These are phyloP conservation scores for Girardinus metallicus DNA, from an alignment of 2,797 vertebrate genomes.

Conservation along the genomic window DNA sequence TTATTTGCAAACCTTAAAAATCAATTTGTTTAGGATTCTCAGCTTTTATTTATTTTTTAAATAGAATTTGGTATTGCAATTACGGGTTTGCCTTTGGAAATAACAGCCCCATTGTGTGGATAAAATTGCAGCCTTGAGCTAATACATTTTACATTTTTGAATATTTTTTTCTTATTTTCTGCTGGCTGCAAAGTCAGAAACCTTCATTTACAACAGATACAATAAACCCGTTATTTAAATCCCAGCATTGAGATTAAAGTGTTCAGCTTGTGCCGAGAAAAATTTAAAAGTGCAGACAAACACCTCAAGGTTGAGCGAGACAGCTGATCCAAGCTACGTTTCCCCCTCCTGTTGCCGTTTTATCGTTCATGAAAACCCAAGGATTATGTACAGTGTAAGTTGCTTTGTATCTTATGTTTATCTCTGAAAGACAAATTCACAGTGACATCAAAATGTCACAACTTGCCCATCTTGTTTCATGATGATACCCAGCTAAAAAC, in stretches of 20 bases:
- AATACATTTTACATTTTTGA: slow-evolving; percentile 22
- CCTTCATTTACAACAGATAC: slow-evolving; percentile 45
- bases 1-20: slow-evolving; percentile 81
- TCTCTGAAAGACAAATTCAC: slow-evolving; percentile 84
- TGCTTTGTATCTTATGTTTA: slow-evolving; percentile 95
- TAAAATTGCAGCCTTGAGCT: slow-evolving; percentile 44
- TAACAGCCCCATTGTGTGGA: slow-evolving; percentile 35
- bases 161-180: slow-evolving; percentile 25
- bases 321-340: slow-evolving; percentile 63
- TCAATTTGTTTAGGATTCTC: slow-evolving; percentile 65
- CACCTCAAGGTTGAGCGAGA: slow-evolving; percentile 69
- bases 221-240: slow-evolving; percentile 46
- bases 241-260: slow-evolving; percentile 39
- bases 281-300: slow-evolving; percentile 67
- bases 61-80: slow-evolving; percentile 72
- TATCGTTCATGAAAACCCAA: slow-evolving; percentile 79
- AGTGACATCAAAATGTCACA: slow-evolving; percentile 74
- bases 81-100: slow-evolving; percentile 60
- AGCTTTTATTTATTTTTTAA: slow-evolving; percentile 59
- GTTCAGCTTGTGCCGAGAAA: slow-evolving; percentile 62
- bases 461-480: slow-evolving; percentile 73
- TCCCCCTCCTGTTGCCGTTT: slow-evolving; percentile 76
- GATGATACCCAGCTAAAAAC: slow-evolving; percentile 72
- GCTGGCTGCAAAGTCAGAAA: slow-evolving; percentile 44
- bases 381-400: slow-evolving; percentile 85